phyloP scores from a whole-genome alignment of 2,888 invertebrate species.

The Athrips mouffetella region DNA sequence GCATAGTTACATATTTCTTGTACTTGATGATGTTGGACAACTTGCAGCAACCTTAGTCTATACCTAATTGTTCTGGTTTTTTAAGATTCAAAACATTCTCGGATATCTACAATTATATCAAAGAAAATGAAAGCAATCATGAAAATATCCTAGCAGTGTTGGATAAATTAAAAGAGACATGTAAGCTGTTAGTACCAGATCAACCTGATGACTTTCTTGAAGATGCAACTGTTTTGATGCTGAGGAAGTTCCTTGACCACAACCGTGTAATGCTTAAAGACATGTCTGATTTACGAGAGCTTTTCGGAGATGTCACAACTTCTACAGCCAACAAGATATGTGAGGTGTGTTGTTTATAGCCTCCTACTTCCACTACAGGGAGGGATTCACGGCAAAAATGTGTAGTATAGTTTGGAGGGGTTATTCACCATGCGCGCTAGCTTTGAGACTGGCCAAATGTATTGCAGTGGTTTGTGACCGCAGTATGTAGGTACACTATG shows the following conservation, averaged over 20 bases:
- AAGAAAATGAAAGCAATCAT: conserved; percentile 49
- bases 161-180: conserved; percentile 46
- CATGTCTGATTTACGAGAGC: conserved; percentile 73
- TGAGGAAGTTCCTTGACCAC: conserved; percentile 80
- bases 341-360: conserved; percentile 68
- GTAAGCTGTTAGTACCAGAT: conserved; percentile 72
- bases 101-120: conserved; percentile 67
- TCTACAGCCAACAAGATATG: conserved; percentile 78
- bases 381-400: no score
- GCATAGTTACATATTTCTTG: no score
- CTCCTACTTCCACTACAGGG: no score
- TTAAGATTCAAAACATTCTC: conserved; percentile 69
- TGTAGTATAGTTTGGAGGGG: no score
- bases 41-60: no score
- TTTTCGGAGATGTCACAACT: conserved; percentile 78
- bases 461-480: no score
- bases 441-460: no score
- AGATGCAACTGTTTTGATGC: conserved; percentile 79
- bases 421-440: no score
- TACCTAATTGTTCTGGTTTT: conserved; percentile 18
- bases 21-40: no score
- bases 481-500: no score
- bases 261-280: conserved; percentile 79
- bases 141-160: conserved; percentile 52
- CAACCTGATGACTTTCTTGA: conserved; percentile 78